phyloP scores from a whole-genome alignment of 2,888 invertebrate species.

The Tridacna crocea region DNA sequence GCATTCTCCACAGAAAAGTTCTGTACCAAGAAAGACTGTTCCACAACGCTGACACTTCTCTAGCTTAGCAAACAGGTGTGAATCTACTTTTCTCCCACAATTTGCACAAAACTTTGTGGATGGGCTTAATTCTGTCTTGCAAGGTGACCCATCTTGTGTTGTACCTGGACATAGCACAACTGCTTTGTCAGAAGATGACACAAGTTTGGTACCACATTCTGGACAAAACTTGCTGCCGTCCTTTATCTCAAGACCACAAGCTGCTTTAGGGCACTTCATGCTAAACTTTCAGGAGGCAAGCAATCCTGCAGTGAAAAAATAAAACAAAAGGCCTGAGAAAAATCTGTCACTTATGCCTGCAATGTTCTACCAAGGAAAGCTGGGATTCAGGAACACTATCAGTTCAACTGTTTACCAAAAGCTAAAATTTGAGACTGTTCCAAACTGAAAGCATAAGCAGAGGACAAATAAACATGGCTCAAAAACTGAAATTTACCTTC shows the following conservation, averaged over 20 bases:
- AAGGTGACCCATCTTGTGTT: conserved; percentile 27
- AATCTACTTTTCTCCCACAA: conserved; percentile 44
- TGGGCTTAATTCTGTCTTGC: conserved; percentile 32
- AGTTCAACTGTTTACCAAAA: too few relatives aligned
- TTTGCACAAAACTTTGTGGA: conserved; percentile 35
- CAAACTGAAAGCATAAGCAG: too few relatives aligned
- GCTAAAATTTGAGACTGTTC: too few relatives aligned
- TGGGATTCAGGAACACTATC: too few relatives aligned
- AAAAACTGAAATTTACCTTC: too few relatives aligned
- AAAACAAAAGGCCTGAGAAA: too few relatives aligned
- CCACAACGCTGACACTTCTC: conserved; percentile 22
- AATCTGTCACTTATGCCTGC: too few relatives aligned
- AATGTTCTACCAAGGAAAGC: too few relatives aligned
- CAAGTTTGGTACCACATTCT: conserved; percentile 44
- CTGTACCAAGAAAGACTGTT: not conserved
- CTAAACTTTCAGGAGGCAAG: too few relatives aligned
- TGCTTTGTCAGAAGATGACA: not conserved
- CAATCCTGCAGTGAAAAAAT: too few relatives aligned
- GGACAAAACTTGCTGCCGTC: conserved; percentile 34
- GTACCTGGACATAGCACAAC: conserved; percentile 39
- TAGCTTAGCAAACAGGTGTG: conserved; percentile 3
- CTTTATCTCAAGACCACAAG: conserved; percentile 27
- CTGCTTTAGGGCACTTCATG: conserved; percentile 41
- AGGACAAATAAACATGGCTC: too few relatives aligned
- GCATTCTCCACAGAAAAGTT: conserved; percentile 30